Conservation (phyloP, 2,888 invertebrate species). For the Agonopterix heracliana region DNA sequence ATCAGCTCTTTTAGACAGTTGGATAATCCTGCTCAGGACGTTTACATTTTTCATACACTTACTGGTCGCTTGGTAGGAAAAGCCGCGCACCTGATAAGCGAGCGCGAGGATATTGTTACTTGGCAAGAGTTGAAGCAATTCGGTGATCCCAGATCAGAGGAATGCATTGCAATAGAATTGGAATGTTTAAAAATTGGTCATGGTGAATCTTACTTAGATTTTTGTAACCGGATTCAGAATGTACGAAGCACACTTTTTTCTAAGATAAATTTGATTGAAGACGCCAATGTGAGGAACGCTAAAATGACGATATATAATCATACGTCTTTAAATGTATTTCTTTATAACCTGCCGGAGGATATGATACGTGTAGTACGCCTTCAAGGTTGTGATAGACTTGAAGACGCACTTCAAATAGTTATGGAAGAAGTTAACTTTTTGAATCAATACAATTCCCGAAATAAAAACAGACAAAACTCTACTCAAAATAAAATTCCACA, state of each 20-base stretch:
- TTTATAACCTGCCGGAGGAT: conserved; percentile 11
- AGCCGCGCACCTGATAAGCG: conserved; percentile 2
- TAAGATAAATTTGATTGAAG: conserved; percentile 3
- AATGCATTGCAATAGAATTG: conserved; percentile 12
- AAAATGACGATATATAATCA: conserved; percentile 13
- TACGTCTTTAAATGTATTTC: conserved; percentile 12
- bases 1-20: neutral
- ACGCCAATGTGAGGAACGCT: neutral
- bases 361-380: conserved; percentile 8
- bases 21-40: neutral
- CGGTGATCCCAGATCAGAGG: conserved; percentile 13
- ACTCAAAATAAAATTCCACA: neutral
- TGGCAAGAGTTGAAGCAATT: conserved; percentile 10
- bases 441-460: neutral
- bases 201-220: conserved; percentile 10
- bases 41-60: conserved; percentile 1
- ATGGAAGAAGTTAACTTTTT: conserved; percentile 3
- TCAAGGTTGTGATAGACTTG: neutral
- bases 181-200: conserved; percentile 7
- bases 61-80: neutral
- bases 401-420: neutral
- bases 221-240: conserved; percentile 12
- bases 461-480: neutral
- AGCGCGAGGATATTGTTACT: conserved; percentile 1
- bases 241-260: conserved; percentile 4